phyloP scores from a whole-genome alignment of 1,140 invertebrate species.

The Lasaia peninsularis region DNA sequence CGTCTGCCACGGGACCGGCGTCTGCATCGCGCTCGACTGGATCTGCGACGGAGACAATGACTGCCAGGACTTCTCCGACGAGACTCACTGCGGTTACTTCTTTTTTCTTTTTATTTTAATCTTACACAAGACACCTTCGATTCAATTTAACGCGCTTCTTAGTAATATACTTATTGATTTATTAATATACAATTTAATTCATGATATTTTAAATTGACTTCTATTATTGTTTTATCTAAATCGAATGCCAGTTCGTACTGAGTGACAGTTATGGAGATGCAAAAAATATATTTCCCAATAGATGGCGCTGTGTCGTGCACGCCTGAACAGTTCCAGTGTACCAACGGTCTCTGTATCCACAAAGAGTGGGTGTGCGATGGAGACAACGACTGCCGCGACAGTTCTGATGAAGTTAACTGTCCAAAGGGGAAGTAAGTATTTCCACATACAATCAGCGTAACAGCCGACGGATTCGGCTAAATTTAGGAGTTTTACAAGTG shows the following conservation, averaged over 20 bases:
- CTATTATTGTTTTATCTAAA: too few relatives aligned
- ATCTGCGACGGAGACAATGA: conserved; percentile 88
- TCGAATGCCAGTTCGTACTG: too few relatives aligned
- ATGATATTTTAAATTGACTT: too few relatives aligned
- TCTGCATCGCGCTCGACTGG: conserved; percentile 87
- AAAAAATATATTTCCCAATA: conserved; percentile 16
- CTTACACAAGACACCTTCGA: too few relatives aligned
- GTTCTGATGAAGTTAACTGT: conserved; percentile 16
- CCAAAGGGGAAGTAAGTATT: background rate
- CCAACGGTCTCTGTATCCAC: conserved; percentile 89
- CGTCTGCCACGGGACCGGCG: conserved; percentile 82
- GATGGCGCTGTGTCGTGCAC: conserved; percentile 79
- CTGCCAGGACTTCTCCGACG: conserved; percentile 90
- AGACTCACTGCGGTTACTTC: conserved; percentile 84
- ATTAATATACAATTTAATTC: too few relatives aligned
- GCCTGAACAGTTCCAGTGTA: conserved; percentile 86
- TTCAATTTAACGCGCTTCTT: too few relatives aligned
- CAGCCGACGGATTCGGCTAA: too few relatives aligned
- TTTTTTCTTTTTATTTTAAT: too few relatives aligned
- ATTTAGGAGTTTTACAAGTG: too few relatives aligned
- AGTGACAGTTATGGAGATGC: too few relatives aligned
- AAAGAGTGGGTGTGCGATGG: conserved; percentile 88
- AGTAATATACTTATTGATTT: too few relatives aligned
- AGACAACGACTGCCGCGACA: conserved; percentile 87
- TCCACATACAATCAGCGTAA: background rate